Conservation (phyloP, 2,113 vertebrate species). For the Scalopus aquaticus region DNA sequence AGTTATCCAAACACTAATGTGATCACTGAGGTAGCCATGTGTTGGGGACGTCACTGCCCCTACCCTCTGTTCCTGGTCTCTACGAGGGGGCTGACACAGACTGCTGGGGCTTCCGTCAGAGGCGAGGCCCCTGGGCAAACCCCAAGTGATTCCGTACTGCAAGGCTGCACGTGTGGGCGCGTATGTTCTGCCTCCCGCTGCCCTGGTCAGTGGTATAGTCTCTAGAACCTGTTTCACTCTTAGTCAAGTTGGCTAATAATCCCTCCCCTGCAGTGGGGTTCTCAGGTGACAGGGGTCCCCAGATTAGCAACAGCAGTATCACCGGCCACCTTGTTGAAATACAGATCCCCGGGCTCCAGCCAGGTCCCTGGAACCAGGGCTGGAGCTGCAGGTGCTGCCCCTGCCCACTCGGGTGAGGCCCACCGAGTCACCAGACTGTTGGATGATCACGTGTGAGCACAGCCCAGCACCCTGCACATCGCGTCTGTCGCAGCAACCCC, state of each 20-base stretch:
- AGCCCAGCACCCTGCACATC: accelerated
- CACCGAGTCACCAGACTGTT: neutral
- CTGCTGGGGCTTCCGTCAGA: neutral
- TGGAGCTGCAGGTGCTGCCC: neutral
- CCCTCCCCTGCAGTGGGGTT: neutral
- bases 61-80: neutral
- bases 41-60: neutral
- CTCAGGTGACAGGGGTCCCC: neutral
- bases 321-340: neutral
- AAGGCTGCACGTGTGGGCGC: neutral
- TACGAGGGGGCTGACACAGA: accelerated
- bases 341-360: neutral
- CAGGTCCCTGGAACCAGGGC: accelerated
- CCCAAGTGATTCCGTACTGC: neutral
- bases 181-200: neutral
- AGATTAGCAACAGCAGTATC: neutral
- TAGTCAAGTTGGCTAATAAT: too few species aligned
- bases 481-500: accelerated
- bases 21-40: accelerated
- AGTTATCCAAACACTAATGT: neutral
- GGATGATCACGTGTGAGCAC: neutral
- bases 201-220: neutral
- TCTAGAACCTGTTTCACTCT: neutral
- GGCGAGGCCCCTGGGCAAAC: neutral
- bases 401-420: neutral